phyloP scores from a whole-genome alignment of 1,140 invertebrate species.

The Hylaeus volcanicus region DNA sequence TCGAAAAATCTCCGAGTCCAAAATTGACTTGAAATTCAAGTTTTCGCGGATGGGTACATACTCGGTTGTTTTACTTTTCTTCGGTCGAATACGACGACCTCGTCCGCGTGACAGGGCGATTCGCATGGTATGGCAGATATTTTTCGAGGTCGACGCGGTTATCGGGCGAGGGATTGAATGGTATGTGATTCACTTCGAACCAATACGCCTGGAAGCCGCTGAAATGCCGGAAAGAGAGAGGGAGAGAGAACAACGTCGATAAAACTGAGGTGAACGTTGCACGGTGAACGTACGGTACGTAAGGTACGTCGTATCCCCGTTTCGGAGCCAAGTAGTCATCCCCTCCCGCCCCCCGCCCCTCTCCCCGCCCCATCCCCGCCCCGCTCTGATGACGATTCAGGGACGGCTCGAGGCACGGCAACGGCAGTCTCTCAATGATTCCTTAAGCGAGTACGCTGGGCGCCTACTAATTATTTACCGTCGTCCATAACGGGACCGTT shows the following conservation, averaged over 20 bases:
- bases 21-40: background rate
- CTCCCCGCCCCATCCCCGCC: constrained; percentile 58
- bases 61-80: too few relatives aligned
- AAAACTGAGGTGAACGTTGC: constrained; percentile 60
- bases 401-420: constrained; percentile 43
- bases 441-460: constrained; percentile 27
- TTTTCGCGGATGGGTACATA: background rate
- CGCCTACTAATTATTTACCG: constrained; percentile 37
- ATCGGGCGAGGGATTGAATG: constrained; percentile 32
- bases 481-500: constrained; percentile 33
- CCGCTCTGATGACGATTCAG: constrained; percentile 29
- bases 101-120: background rate
- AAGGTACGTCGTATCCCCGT: constrained; percentile 61
- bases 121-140: constrained; percentile 27
- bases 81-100: background rate
- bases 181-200: constrained; percentile 10
- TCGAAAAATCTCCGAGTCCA: background rate
- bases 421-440: constrained; percentile 24
- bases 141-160: constrained; percentile 31
- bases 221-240: constrained; percentile 6
- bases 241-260: constrained; percentile 47
- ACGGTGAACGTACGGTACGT: constrained; percentile 66
- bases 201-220: background rate
- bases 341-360: constrained; percentile 61
- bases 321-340: constrained; percentile 56